Evolutionary conservation across 2,113 vertebrate species (phyloP).

Genomic region (Etia nguti): DNA sequence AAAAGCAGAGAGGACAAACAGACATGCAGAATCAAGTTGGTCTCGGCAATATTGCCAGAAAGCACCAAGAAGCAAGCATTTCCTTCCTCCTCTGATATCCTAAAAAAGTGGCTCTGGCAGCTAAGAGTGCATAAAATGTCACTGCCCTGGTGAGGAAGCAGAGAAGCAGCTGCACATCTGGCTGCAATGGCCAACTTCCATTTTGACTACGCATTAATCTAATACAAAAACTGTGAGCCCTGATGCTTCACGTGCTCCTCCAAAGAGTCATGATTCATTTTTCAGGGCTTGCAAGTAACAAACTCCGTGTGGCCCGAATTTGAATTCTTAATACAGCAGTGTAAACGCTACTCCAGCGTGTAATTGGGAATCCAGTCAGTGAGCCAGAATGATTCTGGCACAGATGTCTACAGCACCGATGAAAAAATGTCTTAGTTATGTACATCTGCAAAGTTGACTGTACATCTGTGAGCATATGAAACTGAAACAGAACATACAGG

Average conservation of each 20-base stretch:
- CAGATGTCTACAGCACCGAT: constrained; percentile 45
- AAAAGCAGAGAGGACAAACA: background rate
- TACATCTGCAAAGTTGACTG: background rate
- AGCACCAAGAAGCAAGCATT: background rate
- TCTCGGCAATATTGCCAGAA: constrained; percentile 11
- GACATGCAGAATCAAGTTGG: background rate
- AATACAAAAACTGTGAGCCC: constrained; percentile 23
- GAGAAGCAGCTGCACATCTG: constrained; percentile 30
- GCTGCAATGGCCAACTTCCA: constrained; percentile 37
- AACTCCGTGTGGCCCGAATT: constrained; percentile 30
- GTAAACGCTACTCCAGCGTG: constrained; percentile 67
- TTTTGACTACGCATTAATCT: constrained; percentile 30
- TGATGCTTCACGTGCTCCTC: constrained; percentile 12
- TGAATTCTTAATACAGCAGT: constrained; percentile 54
- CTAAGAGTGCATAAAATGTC: background rate
- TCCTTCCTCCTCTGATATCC: background rate
- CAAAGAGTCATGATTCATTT: constrained; percentile 47
- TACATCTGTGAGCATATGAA: background rate
- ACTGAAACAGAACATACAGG: background rate
- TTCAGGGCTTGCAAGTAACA: constrained; percentile 37
- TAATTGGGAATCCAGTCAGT: constrained; percentile 58
- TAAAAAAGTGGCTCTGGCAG: background rate
- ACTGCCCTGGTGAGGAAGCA: background rate
- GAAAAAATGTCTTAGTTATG: background rate
- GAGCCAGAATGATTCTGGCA: constrained; percentile 55